Evolutionary conservation across 2,113 vertebrate species (phyloP).

Genomic region (Sakesphorus luctuosus): DNA sequence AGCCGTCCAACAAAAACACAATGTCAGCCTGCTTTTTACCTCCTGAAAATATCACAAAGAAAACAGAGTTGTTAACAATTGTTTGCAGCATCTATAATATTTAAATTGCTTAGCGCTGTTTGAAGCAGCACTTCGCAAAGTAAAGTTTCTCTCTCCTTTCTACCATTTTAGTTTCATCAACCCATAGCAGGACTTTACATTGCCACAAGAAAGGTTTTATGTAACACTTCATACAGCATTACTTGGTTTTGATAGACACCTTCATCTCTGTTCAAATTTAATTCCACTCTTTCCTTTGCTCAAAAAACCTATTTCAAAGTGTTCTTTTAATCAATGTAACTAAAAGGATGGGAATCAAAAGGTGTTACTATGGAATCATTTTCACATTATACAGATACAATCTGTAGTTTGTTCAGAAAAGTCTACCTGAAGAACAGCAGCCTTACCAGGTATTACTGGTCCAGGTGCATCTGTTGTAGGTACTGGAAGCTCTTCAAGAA

Average conservation of each 20-base stretch:
- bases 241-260: neutral
- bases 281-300: neutral
- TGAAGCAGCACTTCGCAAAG: neutral
- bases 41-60: conserved; percentile 42
- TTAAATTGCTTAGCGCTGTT: neutral
- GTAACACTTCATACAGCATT: neutral
- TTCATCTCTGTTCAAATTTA: neutral
- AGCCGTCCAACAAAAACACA: conserved; percentile 94
- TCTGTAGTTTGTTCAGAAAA: neutral
- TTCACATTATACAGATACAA: neutral
- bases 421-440: neutral
- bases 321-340: neutral
- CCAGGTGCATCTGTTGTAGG: conserved; percentile 2
- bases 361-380: neutral
- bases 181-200: neutral
- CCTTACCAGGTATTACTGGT: conserved; percentile 11
- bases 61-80: neutral
- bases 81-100: neutral
- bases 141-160: neutral
- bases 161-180: neutral
- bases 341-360: neutral
- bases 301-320: neutral
- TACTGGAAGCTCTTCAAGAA: conserved; percentile 46
- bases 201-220: neutral
- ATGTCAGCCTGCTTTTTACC: conserved; percentile 88